Percentiles rank a stretch among this genome's conserved stretches.
These are phyloP conservation scores for Xyrauchen texanus DNA, from an alignment of 2,113 vertebrate species.

Conservation along the genomic window DNA sequence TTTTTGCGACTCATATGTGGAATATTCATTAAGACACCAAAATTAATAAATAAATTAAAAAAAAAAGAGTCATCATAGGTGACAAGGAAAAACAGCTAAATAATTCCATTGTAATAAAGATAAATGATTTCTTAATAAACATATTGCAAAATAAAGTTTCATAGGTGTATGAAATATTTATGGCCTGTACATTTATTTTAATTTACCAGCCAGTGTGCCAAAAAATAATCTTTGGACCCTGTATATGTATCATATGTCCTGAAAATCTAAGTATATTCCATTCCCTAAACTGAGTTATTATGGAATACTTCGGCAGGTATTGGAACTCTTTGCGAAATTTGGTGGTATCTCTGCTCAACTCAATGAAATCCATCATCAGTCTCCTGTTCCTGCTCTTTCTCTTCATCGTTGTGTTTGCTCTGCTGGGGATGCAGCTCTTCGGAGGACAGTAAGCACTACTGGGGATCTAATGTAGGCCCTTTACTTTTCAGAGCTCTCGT, in stretches of 20 bases:
- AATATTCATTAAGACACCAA: too few relatives aligned
- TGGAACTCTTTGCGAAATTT: conserved; percentile 95
- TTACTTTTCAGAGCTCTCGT: background rate
- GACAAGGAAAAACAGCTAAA: too few relatives aligned
- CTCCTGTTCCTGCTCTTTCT: conserved; percentile 94
- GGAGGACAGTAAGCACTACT: conserved; percentile 87
- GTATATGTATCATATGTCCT: background rate
- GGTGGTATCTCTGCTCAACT: conserved; percentile 94
- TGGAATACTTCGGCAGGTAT: conserved; percentile 75
- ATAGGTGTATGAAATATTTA: too few relatives aligned
- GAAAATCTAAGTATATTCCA: conserved; percentile 8
- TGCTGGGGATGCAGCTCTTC: conserved; percentile 97
- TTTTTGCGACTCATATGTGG: too few relatives aligned
- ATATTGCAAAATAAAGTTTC: too few relatives aligned
- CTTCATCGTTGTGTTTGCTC: conserved; percentile 95
- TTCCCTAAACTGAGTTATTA: background rate
- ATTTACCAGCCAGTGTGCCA: too few relatives aligned
- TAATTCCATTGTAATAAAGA: too few relatives aligned
- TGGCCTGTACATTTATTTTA: too few relatives aligned
- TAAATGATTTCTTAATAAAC: too few relatives aligned
- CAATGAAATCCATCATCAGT: conserved; percentile 98
- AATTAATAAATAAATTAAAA: too few relatives aligned
- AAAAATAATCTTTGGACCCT: too few relatives aligned
- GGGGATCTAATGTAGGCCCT: background rate
- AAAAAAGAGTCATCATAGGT: too few relatives aligned